phyloP scores from a whole-genome alignment of 2,113 vertebrate species.

The Python bivittatus region DNA sequence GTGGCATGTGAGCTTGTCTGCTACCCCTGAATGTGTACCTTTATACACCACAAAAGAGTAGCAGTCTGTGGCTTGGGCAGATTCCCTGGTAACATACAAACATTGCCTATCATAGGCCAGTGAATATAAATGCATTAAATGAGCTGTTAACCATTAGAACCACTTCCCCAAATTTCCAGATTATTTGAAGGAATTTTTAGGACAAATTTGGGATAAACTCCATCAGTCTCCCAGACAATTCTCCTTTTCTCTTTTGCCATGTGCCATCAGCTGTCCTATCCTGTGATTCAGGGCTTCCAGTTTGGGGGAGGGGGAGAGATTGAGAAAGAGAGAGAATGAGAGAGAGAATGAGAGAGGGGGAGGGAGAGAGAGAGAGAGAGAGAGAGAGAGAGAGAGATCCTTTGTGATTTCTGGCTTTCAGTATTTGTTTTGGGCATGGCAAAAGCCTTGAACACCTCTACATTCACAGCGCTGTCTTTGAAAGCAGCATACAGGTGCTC shows the following conservation, averaged over 20 bases:
- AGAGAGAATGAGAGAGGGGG: slow-evolving; percentile 26
- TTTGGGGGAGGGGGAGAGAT: background rate
- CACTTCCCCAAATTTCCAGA: slow-evolving; percentile 8
- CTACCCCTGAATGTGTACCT: background rate
- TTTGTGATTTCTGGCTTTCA: slow-evolving; percentile 60
- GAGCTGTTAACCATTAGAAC: background rate
- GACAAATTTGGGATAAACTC: slow-evolving; percentile 48
- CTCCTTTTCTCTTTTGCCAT: slow-evolving; percentile 52
- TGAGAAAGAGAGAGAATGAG: background rate
- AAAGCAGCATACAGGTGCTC: slow-evolving; percentile 31
- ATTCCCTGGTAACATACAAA: background rate
- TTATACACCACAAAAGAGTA: background rate
- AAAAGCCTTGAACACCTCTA: slow-evolving; percentile 61
- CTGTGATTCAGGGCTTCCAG: slow-evolving; percentile 42
- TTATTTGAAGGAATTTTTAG: slow-evolving; percentile 44
- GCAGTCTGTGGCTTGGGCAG: background rate
- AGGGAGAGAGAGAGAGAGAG: background rate
- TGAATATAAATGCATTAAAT: background rate
- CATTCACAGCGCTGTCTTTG: slow-evolving; percentile 48
- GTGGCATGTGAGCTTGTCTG: background rate
- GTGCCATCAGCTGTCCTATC: slow-evolving; percentile 35
- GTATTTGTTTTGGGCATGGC: slow-evolving; percentile 58
- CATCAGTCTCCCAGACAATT: slow-evolving; percentile 55
- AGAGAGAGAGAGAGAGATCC: slow-evolving; percentile 18
- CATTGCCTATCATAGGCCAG: background rate